Evolutionary conservation across 2,113 vertebrate species (phyloP), one percentile per base, ranked within the genome.

Genomic region (Megaceryle torquata): DNA sequence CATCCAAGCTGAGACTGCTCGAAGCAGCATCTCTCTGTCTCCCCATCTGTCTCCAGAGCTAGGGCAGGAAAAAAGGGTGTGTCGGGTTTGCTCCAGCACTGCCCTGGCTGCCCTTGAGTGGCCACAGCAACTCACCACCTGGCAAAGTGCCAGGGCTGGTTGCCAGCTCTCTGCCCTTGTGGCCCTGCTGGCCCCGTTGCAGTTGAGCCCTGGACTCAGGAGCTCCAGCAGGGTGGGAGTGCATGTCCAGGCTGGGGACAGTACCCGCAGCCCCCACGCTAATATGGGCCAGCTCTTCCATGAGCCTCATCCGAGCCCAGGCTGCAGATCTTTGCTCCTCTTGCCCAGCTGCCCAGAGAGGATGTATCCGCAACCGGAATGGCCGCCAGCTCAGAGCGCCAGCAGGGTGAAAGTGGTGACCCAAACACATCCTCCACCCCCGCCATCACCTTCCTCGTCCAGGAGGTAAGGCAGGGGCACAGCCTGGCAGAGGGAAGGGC

Each of bases 391-490:
- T 82, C 81, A 17, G 76, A 21, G 22, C 22, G 69, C 64, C 93
- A 20, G 35, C 12, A 4, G 2, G 43, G 25, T 29, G 70, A 41
- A 14, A 12, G 56, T 1, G 1, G 19, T 19, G 60, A 70, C 46
- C 53, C 59, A 63, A 81, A 83, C 19, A 59, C 59, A 43, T 44
- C 61, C 67, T 93, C 72, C 18, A 95, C 94, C 7, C 92, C 97
- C 7, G 98, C 98, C 37, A 98, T 98, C 8, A 97, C 98, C 92
- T 97, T 97, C 88, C 98, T 99, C 29, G 97, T 99, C 70, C 98
- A 98, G 53, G 97, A 99, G 98, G 99, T 99, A 94, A 97, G 95
- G 9, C 16, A 33, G 16, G 37, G 39, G 28, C 57, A 51, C 41
- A 67, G 39, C 10, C 43, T 56, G 31, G 72, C 67, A 65, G 54